Evolutionary conservation across 2,113 vertebrate species (phyloP), one percentile per base, ranked within the genome.

Genomic region (Pipra filicauda): DNA sequence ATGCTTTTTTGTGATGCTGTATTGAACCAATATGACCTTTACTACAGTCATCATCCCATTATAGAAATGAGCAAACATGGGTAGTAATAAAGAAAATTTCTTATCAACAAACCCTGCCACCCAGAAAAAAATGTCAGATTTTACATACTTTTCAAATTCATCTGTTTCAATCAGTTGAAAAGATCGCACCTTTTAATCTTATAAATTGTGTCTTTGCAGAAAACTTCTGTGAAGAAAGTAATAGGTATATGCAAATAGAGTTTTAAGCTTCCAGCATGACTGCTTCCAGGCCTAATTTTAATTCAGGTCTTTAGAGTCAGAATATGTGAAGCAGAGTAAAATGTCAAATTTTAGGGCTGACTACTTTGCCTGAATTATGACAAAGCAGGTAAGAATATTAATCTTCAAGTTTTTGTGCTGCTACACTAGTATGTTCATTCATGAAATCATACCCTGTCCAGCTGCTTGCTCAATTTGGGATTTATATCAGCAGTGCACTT

Each of bases 61-160:
- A 77, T 7, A 87, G 70, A 96, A 91, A 74, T 46, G 20, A 69
- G 41, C 44, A 91, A 96, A 96, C 46, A 85, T 2, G 21, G 80
- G 54, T 55, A 90, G 77, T 76, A 97, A 91, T 88, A 91, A 95
- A 92, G 75, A 93, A 52, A 58, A 65, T 83, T 71, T 84, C 85
- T 91, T 72, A 39, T 41, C 83, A 92, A 75, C n/a, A 84, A 59
- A 83, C 23, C 30, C 75, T 73, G 69, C n/a, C 52, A 94, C 48
- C 27, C 35, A 49, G 71, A 85, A 88, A 89, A 85, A 74, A 74
- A 75, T 19, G 7, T 46, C 27, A 52, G 2, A 2, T 95, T 91
- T 91, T 62, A 59, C 74, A 64, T 69, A 66, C 49, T 65, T 69
- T 57, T 66, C 31, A 69, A 44, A 44, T 27, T 93, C 27, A 37